Evolutionary conservation across 2,113 vertebrate species (phyloP), one percentile per base, ranked within the genome.

Genomic region (Excalfactoria chinensis): DNA sequence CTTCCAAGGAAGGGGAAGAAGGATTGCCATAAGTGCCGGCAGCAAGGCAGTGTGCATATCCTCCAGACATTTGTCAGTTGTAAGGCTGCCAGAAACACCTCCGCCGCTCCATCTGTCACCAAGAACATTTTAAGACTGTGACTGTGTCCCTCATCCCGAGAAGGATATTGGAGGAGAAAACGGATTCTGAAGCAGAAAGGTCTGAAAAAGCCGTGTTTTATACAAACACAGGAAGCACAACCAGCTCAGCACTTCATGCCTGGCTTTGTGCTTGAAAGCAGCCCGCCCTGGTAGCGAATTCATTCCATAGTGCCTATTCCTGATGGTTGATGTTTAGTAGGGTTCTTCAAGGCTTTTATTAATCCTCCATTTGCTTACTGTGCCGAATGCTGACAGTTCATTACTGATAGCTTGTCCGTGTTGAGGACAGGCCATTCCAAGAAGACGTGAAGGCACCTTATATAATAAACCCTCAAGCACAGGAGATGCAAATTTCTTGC

Each of bases 21-120:
- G 43, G 67, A 20, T 58, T 60, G n/a, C 44, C 89, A 40, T 46
- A 62, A 89, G 41, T 79, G 73, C 22, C 77, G 81, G 46, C 58
- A 92, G 60, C 80, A 70, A 93, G 73, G 70, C 26, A 11, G 25
- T 75, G 58, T 19, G 28, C 9, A n/a, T 41, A n/a, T 69, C 68
- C 63, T 55, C 32, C 71, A 90, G 67, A 51, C 71, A 73, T 40
- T 84, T 90, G 18, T 26, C 76, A 72, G 63, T 34, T 73, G 63
- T 62, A 35, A 75, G 35, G 77, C 28, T 89, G 77, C 80, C 78
- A 92, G 70, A 84, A 89, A 51, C 84, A 74, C 68, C 89, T 94
- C 91, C 87, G 59, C 55, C 14, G 2, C 55, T 77, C 84, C 84
- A 76, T 82, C 88, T 93, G 80, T 66, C 73, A 5, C 77, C 2